Percentiles rank a stretch among this genome's conserved stretches.
phyloP scores from a whole-genome alignment of 1,140 invertebrate species.

The Conus betulinus region DNA sequence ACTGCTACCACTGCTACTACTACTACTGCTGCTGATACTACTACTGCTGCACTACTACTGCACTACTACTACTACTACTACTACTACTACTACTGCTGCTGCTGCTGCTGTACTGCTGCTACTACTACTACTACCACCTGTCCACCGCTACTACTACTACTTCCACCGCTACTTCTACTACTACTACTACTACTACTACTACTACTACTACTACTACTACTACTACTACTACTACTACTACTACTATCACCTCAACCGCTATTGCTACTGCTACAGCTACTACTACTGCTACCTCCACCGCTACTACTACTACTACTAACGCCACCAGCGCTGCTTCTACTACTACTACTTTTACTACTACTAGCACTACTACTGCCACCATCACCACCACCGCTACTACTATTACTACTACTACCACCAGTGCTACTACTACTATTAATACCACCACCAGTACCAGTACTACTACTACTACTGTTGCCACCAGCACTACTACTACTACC shows the following conservation, averaged over 20 bases:
- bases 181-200: no score
- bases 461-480: neutral
- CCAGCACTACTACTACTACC: neutral
- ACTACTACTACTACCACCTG: neutral
- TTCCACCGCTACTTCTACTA: no score
- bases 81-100: no score
- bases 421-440: no score
- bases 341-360: neutral
- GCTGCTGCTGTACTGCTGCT: neutral
- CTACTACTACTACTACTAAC: no score
- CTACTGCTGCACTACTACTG: no score
- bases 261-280: neutral
- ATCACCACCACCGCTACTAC: neutral
- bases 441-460: neutral
- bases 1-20: no score
- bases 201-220: neutral
- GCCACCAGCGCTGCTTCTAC: no score
- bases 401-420: neutral
- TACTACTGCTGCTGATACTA: neutral
- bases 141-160: neutral
- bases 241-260: no score
- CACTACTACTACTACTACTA: slow-evolving; percentile 3
- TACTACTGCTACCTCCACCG: neutral
- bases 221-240: neutral
- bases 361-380: neutral